phyloP scores from a whole-genome alignment of 2,113 vertebrate genomes.

The Sprattus sprattus region DNA sequence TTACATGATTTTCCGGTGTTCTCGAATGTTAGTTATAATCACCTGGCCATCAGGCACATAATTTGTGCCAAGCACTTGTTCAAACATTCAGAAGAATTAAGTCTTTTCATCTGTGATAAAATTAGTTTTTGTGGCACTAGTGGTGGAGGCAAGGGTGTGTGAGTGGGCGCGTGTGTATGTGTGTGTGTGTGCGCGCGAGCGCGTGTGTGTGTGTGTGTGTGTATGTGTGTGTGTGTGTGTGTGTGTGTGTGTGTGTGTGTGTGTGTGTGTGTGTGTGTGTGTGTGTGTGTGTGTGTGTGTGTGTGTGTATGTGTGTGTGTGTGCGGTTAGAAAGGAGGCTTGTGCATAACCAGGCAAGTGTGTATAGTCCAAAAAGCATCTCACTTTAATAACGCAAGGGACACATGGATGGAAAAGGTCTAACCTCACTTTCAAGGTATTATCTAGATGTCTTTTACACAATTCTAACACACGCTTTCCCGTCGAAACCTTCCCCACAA shows the following conservation, averaged over 20 bases:
- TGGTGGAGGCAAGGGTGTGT: neutral
- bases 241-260: neutral
- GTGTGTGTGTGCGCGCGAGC: neutral
- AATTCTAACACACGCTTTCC: neutral
- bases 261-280: neutral
- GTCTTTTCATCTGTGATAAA: neutral
- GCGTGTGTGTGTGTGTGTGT: neutral
- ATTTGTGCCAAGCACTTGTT: neutral
- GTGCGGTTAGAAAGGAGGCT: neutral
- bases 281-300: neutral
- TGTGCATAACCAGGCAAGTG: neutral
- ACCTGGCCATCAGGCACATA: neutral
- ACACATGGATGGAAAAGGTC: neutral
- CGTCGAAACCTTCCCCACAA: neutral
- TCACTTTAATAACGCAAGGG: neutral
- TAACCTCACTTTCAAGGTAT: neutral
- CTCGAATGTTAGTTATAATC: neutral
- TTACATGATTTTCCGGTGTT: neutral
- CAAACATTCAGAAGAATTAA: neutral
- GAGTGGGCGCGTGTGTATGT: neutral
- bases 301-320: neutral
- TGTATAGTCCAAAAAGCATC: neutral
- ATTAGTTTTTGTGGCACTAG: neutral
- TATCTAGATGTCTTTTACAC: neutral
- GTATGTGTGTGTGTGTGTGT: neutral